Conservation (phyloP, 2,113 vertebrate genomes). For the Chitala chitala region DNA sequence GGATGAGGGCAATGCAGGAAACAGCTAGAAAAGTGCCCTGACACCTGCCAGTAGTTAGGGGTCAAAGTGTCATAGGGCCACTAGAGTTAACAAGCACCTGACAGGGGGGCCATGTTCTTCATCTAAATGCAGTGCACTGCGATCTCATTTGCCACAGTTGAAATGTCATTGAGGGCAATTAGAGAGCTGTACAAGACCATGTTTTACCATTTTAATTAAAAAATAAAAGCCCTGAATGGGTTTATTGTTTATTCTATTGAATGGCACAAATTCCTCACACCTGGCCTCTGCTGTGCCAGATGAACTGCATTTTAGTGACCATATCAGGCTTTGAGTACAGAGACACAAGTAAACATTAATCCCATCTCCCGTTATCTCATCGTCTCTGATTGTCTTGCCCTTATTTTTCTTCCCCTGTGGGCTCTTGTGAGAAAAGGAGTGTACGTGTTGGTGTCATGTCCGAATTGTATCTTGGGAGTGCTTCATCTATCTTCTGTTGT, state of each 20-base stretch:
- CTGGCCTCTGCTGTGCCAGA: no score
- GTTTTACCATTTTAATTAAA: no score
- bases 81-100: no score
- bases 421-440: no score
- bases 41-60: not conserved
- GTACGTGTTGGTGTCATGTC: not conserved
- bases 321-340: no score
- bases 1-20: not conserved
- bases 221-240: not conserved
- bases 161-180: not conserved
- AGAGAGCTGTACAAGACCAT: not conserved
- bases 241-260: not conserved
- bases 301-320: no score
- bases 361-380: no score
- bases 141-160: slow-evolving; percentile 8
- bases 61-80: not conserved
- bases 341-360: no score
- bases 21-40: not conserved
- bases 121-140: not conserved
- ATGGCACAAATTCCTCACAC: no score
- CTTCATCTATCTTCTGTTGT: not conserved
- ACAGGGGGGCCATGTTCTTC: not conserved
- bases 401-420: not conserved
- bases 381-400: no score
- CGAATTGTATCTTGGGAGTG: not conserved